Evolutionary conservation across 1,140 invertebrate genomes (phyloP), one percentile per base, ranked within the genome.

Genomic region (Coelopa frigida): DNA sequence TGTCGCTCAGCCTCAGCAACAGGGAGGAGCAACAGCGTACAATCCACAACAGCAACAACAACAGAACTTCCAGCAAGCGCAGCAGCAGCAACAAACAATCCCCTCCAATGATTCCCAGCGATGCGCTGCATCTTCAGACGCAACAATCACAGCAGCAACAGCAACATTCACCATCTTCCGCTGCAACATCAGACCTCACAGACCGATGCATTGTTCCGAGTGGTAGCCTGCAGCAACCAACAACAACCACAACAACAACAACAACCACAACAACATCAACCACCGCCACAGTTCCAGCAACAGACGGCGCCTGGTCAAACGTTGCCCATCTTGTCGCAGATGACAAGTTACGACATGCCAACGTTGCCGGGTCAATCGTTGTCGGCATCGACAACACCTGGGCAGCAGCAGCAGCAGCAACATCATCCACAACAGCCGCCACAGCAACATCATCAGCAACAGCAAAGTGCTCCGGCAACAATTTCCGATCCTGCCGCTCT

Each of bases 391-490:
- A 32, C 45, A 51, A 41, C 48, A 46, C 12, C 24, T 35, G 42
- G 33, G 29, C 51, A 50, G 35, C 48, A 17, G 32, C 50, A 24
- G 24, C 41, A 22, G 37, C 48, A 37, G 24, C 49, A 46, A 33
- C 46, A 35, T n/a, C 29, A 33, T 2, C 40, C 12, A 26, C 22
- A 17, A 15, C 38, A 40, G 24, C 37, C 17, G 33, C 56, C 17
- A 43, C 49, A 22, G 39, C 38, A 7, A 36, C 48, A 48, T 26
- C 47, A 20, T 51, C 48, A 31, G 52, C n/a, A n/a, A 15, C 46
- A 42, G 2, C 59, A 62, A 22, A 63, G 62, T 49, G 63, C 63
- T 26, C 63, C 63, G n/a, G 43, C 63, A 32, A 64, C 63, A 7
- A 57, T 67, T 48, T 50, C 53, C 23, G 63, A 67, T 55, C 52